A percentile compares a stretch with the other conserved stretches of the same genome.
Evolutionary conservation across 1,140 invertebrate genomes (phyloP).

Genomic region (Homalodisca vitripennis): DNA sequence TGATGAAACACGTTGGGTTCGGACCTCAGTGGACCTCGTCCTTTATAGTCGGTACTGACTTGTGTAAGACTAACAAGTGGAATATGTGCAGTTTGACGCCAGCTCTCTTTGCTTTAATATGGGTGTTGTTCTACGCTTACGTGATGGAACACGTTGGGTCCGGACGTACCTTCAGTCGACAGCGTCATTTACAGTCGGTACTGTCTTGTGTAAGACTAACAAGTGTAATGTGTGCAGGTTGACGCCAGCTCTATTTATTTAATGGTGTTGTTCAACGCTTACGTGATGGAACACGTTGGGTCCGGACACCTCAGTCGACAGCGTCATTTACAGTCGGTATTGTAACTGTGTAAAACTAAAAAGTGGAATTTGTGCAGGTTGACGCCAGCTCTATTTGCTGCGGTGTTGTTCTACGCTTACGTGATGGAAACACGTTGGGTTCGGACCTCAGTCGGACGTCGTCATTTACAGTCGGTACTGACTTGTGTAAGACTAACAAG

Average conservation of each 20-base stretch:
- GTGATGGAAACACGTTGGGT: constrained; percentile 64
- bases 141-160: too few relatives aligned
- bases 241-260: too few relatives aligned
- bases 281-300: too few relatives aligned
- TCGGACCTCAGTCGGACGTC: constrained; percentile 72
- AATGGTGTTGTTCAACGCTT: too few relatives aligned
- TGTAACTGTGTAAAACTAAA: too few relatives aligned
- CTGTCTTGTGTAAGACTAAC: constrained; percentile 59
- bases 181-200: constrained; percentile 57
- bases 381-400: constrained; percentile 62
- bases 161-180: too few relatives aligned
- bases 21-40: constrained; percentile 68
- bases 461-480: constrained; percentile 57
- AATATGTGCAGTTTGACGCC: constrained; percentile 67
- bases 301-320: too few relatives aligned
- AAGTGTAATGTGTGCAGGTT: too few relatives aligned
- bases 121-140: too few relatives aligned
- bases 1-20: constrained; percentile 63
- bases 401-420: constrained; percentile 67
- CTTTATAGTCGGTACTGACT: constrained; percentile 58
- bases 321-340: too few relatives aligned
- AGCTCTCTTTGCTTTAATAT: constrained; percentile 61
- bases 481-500: constrained; percentile 60
- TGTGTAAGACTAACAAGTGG: constrained; percentile 64
- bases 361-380: too few relatives aligned